Conservation (phyloP, 2,113 vertebrate genomes). For the Ciconia maguari region DNA sequence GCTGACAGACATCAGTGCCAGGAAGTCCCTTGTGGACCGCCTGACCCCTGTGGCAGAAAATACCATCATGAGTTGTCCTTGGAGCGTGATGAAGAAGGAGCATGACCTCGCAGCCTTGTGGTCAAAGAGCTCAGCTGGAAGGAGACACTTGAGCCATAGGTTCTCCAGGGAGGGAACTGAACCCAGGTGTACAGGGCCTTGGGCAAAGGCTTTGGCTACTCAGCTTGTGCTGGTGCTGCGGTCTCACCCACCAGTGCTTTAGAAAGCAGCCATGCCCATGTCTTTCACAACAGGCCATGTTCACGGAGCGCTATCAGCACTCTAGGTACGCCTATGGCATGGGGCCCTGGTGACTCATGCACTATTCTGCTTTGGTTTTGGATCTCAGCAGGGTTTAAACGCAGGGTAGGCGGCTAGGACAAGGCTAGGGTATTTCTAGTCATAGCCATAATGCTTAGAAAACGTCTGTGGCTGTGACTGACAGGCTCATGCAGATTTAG, state of each 20-base stretch:
- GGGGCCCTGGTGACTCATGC: neutral
- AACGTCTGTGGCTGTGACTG: neutral
- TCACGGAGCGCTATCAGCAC: neutral
- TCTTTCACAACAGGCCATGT: neutral
- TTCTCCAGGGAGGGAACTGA: neutral
- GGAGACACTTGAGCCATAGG: neutral
- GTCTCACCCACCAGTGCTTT: neutral
- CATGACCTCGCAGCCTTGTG: neutral
- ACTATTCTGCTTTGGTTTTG: neutral
- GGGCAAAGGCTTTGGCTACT: neutral
- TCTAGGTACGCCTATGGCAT: neutral
- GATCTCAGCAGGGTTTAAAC: conserved; percentile 16
- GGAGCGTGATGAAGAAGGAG: fast-evolving
- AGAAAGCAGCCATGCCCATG: neutral
- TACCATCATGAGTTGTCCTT: neutral
- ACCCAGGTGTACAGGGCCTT: neutral
- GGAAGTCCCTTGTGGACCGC: neutral
- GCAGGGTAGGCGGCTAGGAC: neutral
- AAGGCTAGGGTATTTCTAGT: conserved; percentile 22
- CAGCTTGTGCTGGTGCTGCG: neutral
- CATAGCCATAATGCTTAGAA: neutral
- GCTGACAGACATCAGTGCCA: neutral
- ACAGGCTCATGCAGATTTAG: neutral
- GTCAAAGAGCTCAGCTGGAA: neutral
- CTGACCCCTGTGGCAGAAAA: neutral